Percentiles rank a stretch among this genome's conserved stretches.
phyloP scores from a whole-genome alignment of 2,113 vertebrate genomes.

The Grammomys dolichurus region DNA sequence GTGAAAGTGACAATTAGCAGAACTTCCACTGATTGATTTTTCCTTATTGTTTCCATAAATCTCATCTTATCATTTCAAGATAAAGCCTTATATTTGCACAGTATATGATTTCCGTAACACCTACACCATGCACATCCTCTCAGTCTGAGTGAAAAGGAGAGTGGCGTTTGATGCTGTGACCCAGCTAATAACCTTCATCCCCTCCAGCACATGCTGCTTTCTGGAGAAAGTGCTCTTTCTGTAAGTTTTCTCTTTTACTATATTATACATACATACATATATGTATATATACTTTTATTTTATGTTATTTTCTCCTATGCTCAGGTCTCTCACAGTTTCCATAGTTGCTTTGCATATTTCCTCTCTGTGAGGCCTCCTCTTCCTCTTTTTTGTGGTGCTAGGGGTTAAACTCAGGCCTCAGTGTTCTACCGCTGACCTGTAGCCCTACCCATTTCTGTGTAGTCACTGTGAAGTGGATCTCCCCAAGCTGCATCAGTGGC shows the following conservation, averaged over 20 bases:
- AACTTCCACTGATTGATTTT: constrained; percentile 84
- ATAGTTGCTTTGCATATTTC: neutral
- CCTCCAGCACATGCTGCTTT: neutral
- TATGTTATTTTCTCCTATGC: neutral
- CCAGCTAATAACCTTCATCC: neutral
- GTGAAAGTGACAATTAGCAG: constrained; percentile 81
- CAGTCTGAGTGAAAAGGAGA: neutral
- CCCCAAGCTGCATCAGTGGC: neutral
- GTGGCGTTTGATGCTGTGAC: neutral
- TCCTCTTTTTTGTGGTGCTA: neutral
- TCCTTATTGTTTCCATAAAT: constrained; percentile 56
- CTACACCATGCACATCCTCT: neutral
- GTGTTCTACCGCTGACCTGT: neutral
- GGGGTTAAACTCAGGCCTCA: neutral
- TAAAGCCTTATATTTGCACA: constrained; percentile 23
- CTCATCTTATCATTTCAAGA: constrained; percentile 63
- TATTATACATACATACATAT: too few species aligned
- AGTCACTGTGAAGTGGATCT: neutral
- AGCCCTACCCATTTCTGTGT: neutral
- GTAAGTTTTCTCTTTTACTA: constrained; percentile 1
- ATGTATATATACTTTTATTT: too few species aligned
- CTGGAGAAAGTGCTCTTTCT: neutral
- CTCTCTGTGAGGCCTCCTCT: neutral
- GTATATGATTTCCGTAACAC: constrained; percentile 21
- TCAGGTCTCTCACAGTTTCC: neutral